A percentile compares a stretch with the other conserved stretches of the same genome.
Conservation (phyloP, 2,797 vertebrate genomes). For the Rhinoraja longicauda region DNA sequence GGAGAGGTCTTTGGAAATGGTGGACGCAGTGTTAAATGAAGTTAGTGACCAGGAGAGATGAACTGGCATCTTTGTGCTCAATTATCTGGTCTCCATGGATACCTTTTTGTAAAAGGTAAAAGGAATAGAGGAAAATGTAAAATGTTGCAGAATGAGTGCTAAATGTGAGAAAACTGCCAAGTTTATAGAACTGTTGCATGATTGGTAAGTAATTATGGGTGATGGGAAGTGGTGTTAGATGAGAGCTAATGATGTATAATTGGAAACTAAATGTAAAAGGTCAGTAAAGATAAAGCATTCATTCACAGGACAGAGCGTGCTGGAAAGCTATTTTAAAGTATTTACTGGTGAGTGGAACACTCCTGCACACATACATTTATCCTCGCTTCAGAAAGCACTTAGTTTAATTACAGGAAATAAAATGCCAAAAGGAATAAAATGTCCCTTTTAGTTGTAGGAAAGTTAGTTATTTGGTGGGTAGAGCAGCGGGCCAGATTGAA, state of each 20-base stretch:
- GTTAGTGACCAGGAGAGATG: not conserved
- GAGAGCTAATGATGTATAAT: not conserved
- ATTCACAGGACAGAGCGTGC: not conserved
- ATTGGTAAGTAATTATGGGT: not conserved
- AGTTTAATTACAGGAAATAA: slow-evolving; percentile 1
- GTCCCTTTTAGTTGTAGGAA: not conserved
- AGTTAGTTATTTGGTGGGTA: not conserved
- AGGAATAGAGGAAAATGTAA: not conserved
- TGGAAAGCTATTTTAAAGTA: not conserved
- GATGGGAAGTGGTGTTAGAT: not conserved
- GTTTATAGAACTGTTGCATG: not conserved
- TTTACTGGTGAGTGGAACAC: not conserved
- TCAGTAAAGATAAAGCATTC: not conserved
- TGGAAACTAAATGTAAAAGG: slow-evolving; percentile 16
- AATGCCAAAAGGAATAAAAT: not conserved
- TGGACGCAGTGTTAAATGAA: not conserved
- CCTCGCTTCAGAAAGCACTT: not conserved
- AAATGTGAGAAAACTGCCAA: not conserved
- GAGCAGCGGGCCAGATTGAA: not conserved
- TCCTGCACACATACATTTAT: not conserved
- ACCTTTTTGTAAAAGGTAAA: not conserved
- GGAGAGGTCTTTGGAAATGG: too few relatives aligned
- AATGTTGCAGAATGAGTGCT: too few relatives aligned
- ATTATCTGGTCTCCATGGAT: not conserved
- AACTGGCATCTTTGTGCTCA: not conserved